Evolutionary conservation across 2,888 invertebrate species (phyloP), one percentile per base, ranked within the genome.

Genomic region (Onthophagus sagittarius): DNA sequence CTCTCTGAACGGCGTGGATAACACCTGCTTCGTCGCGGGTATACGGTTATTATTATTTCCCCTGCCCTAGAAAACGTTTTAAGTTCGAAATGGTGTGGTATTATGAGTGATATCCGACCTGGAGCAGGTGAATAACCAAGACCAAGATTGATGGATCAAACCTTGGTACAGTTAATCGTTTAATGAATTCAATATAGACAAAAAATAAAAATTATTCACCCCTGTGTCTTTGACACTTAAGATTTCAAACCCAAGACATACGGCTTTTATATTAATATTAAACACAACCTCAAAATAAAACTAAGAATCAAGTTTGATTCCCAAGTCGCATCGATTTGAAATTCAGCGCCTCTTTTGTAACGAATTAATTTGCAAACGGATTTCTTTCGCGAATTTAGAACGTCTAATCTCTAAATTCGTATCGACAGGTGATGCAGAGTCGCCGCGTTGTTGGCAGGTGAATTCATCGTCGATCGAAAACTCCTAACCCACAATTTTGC

Each of bases 1-100:
- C 23, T 23, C 23, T 23, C 23, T 23, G 23, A 23, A 79, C 81
- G 80, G 81, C 81, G 81, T 81, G 81, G 79, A 76, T 75, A 81
- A 80, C 82, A 83, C 82, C 83, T 83, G 82, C 82, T 78, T 70
- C 70, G 69, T 63, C 62, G 71, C 32, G 32, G 33, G 63, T 15
- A 23, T 71, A 33, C 67, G 33, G 15, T 69, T 65, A 74, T 74
- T 74, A 74, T 75, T 75, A 72, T 69, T 69, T 71, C 33, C 73
- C 71, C 32, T n/a, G 70, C 71, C 73, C 75, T 75, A 53, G 39
- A 53, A 53, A 53, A 53, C 39, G 39, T 53, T 53, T 53, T 53
- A 53, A 53, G 11, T 11, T 53, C 39, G 39, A 53, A 53, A 11
- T 11, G 39, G 39, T 53, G 23, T 74, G 73, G 76, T 78, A 78